Conservation (phyloP, 2,888 invertebrate species). For the Rhamnusium bicolor region DNA sequence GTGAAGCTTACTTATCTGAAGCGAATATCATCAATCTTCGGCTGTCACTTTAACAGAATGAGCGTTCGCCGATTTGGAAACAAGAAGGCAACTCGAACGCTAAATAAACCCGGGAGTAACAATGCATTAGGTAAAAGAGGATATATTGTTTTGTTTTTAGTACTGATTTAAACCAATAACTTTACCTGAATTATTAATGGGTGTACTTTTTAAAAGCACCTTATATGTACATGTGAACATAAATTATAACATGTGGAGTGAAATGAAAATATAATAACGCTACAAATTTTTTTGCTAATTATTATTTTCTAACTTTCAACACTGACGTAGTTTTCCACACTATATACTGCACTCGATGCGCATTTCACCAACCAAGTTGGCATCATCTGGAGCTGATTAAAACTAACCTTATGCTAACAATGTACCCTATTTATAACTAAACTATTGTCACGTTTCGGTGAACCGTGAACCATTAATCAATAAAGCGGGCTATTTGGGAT, state of each 20-base stretch:
- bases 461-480: too few species aligned
- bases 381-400: too few species aligned
- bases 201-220: neutral
- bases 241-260: neutral
- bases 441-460: too few species aligned
- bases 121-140: neutral
- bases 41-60: conserved; percentile 20
- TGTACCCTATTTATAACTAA: too few species aligned
- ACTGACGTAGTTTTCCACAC: too few species aligned
- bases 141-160: neutral
- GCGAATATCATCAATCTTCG: conserved; percentile 17
- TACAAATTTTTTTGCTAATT: too few species aligned
- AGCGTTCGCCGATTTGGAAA: conserved; percentile 15
- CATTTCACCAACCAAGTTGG: too few species aligned
- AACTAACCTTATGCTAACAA: too few species aligned
- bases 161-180: neutral
- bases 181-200: neutral
- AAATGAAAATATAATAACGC: too few species aligned
- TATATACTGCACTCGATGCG: too few species aligned
- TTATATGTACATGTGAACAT: neutral
- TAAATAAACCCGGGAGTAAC: neutral
- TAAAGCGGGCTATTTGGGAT: too few species aligned
- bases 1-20: neutral
- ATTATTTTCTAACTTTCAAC: too few species aligned
- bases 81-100: conserved; percentile 8